Percentiles rank a stretch among this genome's conserved stretches.
Conservation (phyloP, 2,113 vertebrate genomes). For the Puffinus mauretanicus region DNA sequence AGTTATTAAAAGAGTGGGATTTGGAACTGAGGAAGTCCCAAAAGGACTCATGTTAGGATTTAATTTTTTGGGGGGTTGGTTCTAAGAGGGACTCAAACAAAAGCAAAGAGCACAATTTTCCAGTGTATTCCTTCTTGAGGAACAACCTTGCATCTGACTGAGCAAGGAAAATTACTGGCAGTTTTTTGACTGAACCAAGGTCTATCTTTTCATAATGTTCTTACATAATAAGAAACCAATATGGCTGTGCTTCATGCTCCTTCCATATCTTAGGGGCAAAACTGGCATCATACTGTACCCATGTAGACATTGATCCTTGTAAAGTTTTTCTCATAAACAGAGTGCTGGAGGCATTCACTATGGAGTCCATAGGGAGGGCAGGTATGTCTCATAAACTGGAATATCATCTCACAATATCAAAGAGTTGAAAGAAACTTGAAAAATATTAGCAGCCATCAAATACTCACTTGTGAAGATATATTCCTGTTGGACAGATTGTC, state of each 20-base stretch:
- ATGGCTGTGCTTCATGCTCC: background rate
- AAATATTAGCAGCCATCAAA: background rate
- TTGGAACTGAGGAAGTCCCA: background rate
- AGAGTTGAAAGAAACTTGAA: background rate
- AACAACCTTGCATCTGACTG: background rate
- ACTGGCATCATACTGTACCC: background rate
- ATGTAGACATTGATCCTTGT: background rate
- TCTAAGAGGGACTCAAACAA: background rate
- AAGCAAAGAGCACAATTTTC: background rate
- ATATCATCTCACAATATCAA: background rate
- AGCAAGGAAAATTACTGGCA: background rate
- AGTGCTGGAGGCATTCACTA: background rate
- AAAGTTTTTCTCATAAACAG: background rate
- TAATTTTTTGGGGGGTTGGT: accelerated
- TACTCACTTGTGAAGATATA: background rate
- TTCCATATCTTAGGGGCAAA: background rate
- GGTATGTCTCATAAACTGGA: background rate
- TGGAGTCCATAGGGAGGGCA: background rate
- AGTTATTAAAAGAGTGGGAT: background rate
- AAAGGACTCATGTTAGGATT: background rate
- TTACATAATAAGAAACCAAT: background rate
- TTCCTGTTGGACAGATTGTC: background rate
- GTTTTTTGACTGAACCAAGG: background rate
- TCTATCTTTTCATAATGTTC: background rate
- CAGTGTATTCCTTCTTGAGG: background rate